These are phyloP conservation scores for Troilus luridus DNA, from an alignment of 2,888 invertebrate species.

Conservation along the genomic window DNA sequence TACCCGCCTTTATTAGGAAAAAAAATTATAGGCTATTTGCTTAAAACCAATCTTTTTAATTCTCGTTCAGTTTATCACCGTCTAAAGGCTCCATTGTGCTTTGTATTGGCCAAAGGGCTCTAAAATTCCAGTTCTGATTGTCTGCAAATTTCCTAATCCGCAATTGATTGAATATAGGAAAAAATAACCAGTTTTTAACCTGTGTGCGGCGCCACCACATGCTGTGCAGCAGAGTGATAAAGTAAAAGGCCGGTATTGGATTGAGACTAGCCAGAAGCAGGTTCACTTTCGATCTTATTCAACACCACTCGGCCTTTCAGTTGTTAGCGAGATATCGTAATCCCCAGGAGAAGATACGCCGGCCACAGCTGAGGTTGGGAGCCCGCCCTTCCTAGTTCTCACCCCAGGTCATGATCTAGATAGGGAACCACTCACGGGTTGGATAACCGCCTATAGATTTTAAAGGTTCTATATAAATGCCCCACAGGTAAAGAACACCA, in stretches of 20 bases:
- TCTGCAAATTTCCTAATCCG: too few species aligned
- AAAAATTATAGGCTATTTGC: too few species aligned
- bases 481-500: too few species aligned
- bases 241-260: neutral
- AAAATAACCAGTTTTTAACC: too few species aligned
- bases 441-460: neutral
- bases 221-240: neutral
- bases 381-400: neutral
- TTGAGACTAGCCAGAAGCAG: neutral
- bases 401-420: neutral
- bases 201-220: neutral
- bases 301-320: conserved; percentile 13
- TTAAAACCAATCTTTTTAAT: too few species aligned
- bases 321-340: neutral
- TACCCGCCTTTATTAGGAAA: too few species aligned
- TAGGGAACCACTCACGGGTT: neutral
- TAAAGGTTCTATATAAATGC: too few species aligned
- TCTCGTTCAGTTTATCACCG: too few species aligned
- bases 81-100: too few species aligned
- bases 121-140: too few species aligned
- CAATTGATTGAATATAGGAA: too few species aligned
- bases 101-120: too few species aligned
- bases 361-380: neutral
- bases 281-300: conserved; percentile 34
- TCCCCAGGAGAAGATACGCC: neutral